Conservation (phyloP, 2,888 invertebrate genomes). For the Suillia variegata region DNA sequence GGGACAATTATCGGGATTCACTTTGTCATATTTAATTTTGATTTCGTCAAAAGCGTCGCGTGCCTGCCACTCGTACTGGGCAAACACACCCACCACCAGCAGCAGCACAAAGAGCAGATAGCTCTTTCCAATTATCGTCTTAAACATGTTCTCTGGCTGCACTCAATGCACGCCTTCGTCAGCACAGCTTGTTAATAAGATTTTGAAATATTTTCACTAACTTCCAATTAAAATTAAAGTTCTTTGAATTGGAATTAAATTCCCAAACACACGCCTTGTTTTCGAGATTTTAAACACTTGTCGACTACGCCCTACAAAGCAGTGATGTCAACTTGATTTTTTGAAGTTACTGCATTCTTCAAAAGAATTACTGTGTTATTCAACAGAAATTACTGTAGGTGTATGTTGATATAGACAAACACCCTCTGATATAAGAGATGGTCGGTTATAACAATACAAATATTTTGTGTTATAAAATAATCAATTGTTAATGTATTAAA, state of each 20-base stretch:
- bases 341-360: too few species aligned
- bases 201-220: background rate
- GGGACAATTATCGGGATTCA: conserved; percentile 86
- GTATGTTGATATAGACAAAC: too few species aligned
- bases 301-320: conserved; percentile 34
- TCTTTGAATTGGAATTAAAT: conserved; percentile 23
- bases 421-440: too few species aligned
- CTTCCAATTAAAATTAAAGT: conserved; percentile 16
- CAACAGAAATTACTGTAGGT: too few species aligned
- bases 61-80: conserved; percentile 90
- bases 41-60: conserved; percentile 91
- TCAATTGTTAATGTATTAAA: too few species aligned
- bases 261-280: conserved; percentile 19
- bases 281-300: too few species aligned
- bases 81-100: conserved; percentile 70
- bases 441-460: too few species aligned
- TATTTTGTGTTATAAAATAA: too few species aligned
- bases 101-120: conserved; percentile 54
- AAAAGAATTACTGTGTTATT: too few species aligned
- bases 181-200: background rate
- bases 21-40: conserved; percentile 79
- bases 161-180: conserved; percentile 4
- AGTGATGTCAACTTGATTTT: too few species aligned
- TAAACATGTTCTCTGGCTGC: conserved; percentile 37
- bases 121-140: conserved; percentile 56